phyloP scores from a whole-genome alignment of 2,113 vertebrate genomes.

The Sceloporus undulatus region DNA sequence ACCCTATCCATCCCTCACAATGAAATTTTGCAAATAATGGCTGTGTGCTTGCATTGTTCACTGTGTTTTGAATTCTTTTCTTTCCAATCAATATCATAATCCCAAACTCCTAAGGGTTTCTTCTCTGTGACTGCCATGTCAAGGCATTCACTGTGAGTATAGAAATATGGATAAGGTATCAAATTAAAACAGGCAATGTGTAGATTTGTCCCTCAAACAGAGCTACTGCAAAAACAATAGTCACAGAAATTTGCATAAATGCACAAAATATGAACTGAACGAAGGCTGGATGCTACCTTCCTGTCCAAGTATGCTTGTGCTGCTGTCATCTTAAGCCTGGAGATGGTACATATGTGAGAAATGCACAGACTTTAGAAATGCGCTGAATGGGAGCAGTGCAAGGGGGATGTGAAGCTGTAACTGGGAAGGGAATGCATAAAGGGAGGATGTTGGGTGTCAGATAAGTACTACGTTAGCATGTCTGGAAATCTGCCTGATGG shows the following conservation, averaged over 20 bases:
- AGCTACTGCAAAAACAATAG: neutral
- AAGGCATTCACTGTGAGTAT: neutral
- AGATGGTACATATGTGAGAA: neutral
- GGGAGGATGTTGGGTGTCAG: neutral
- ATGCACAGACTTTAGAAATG: neutral
- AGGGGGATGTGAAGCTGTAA: neutral
- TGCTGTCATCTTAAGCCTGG: neutral
- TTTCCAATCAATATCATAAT: slow-evolving; percentile 13
- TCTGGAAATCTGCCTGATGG: neutral
- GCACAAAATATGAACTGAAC: neutral
- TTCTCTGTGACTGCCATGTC: neutral
- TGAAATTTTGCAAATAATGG: neutral
- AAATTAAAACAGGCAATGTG: neutral
- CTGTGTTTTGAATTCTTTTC: neutral
- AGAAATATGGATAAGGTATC: neutral
- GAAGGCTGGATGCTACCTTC: neutral
- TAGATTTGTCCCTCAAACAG: neutral
- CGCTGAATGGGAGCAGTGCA: too few species aligned
- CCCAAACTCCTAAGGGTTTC: neutral
- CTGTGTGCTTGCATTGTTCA: neutral
- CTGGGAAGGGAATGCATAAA: neutral
- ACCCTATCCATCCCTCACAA: neutral
- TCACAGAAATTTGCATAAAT: neutral
- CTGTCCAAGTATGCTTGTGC: neutral
- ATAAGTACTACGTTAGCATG: neutral